Evolutionary conservation across 1,140 invertebrate genomes (phyloP).

Genomic region (Drosophila kohkoa): DNA sequence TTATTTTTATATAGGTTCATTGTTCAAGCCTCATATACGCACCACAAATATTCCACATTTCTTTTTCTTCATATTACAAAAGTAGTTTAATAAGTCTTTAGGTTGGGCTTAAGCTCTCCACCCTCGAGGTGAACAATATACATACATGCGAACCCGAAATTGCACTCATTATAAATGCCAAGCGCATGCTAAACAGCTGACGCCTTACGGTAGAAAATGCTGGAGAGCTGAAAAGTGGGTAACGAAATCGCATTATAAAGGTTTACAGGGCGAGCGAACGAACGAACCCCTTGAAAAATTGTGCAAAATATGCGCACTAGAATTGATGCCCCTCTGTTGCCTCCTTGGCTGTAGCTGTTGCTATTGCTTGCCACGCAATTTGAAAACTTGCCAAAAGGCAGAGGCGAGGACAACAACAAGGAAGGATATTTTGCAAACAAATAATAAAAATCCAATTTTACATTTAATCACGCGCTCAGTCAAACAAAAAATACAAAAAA

Average conservation of each 20-base stretch:
- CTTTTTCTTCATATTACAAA: neutral
- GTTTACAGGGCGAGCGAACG: constrained; percentile 23
- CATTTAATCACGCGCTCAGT: constrained; percentile 84
- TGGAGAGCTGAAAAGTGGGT: constrained; percentile 28
- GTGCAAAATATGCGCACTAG: constrained; percentile 69
- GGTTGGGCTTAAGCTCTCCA: constrained; percentile 1
- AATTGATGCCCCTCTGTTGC: constrained; percentile 13
- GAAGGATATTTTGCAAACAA: constrained; percentile 82
- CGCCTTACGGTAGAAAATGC: constrained; percentile 38
- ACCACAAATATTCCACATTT: neutral
- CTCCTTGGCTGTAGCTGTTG: neutral
- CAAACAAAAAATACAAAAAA: constrained; percentile 62
- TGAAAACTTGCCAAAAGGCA: constrained; percentile 74
- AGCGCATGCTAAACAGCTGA: constrained; percentile 71
- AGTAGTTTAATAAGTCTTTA: constrained; percentile 24
- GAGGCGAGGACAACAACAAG: constrained; percentile 51
- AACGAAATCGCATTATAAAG: constrained; percentile 67
- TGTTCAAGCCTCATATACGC: neutral
- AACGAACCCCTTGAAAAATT: constrained; percentile 60
- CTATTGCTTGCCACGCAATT: constrained; percentile 65
- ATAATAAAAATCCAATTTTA: constrained; percentile 84
- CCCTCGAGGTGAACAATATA: neutral
- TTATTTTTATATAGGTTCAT: neutral
- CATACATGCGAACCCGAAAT: constrained; percentile 11
- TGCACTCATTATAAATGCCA: constrained; percentile 73